Percentiles rank a stretch among this genome's conserved stretches.
Evolutionary conservation across 2,888 invertebrate genomes (phyloP).

Genomic region (Cheilosia vulpina): DNA sequence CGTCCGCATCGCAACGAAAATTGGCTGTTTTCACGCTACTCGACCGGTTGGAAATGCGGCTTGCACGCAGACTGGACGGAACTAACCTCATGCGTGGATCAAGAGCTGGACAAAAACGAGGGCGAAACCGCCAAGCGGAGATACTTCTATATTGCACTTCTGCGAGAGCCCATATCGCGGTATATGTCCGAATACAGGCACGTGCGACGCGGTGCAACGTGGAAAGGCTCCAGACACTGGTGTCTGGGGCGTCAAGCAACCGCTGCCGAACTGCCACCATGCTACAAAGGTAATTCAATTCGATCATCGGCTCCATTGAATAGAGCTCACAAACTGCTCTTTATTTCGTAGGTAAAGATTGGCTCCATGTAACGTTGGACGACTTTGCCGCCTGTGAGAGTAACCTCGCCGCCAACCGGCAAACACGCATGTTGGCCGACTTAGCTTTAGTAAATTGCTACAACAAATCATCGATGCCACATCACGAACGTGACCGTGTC

Average conservation of each 20-base stretch:
- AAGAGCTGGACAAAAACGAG: conserved; percentile 95
- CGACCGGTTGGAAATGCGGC: conserved; percentile 99
- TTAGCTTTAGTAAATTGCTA: conserved; percentile 97
- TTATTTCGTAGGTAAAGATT: conserved; percentile 86
- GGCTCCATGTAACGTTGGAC: conserved; percentile 94
- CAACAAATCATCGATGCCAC: conserved; percentile 91
- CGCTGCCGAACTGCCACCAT: conserved; percentile 92
- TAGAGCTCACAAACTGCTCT: background rate
- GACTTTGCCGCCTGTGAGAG: conserved; percentile 96
- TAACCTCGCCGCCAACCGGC: conserved; percentile 98
- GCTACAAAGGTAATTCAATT: conserved; percentile 85
- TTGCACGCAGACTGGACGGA: conserved; percentile 99
- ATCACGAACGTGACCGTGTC: conserved; percentile 90
- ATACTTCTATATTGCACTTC: conserved; percentile 97
- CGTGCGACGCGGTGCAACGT: conserved; percentile 97
- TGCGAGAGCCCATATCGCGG: conserved; percentile 95
- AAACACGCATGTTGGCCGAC: conserved; percentile 99
- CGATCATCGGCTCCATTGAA: background rate
- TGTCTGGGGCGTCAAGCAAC: conserved; percentile 91
- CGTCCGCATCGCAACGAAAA: conserved; percentile 96
- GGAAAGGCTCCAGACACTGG: conserved; percentile 93
- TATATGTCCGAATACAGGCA: conserved; percentile 99
- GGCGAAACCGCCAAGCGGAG: conserved; percentile 91
- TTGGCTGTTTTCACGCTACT: conserved; percentile 99
- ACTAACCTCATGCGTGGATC: conserved; percentile 95